These are phyloP conservation scores for Stenurella melanura DNA, from an alignment of 2,888 invertebrate species.

Conservation along the genomic window DNA sequence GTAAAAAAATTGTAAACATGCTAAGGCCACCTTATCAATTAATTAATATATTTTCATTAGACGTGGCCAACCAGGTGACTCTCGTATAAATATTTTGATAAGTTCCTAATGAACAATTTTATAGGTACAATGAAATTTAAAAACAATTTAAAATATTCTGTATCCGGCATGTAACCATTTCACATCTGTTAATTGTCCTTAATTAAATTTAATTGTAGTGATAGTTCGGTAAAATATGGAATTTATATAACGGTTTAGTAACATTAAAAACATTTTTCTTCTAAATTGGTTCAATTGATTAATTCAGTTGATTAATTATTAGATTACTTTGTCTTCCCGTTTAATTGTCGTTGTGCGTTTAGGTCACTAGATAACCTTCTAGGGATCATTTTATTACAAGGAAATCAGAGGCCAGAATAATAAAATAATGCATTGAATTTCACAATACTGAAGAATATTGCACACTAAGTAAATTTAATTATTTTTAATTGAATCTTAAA, in stretches of 20 bases:
- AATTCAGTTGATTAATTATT: slow-evolving; percentile 18
- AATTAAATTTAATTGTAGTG: background rate
- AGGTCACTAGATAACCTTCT: slow-evolving; percentile 19
- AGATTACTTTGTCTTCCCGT: slow-evolving; percentile 20
- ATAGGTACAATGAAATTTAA: too few species aligned
- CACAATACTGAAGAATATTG: slow-evolving; percentile 12
- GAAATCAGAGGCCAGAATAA: slow-evolving; percentile 16
- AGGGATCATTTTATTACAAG: slow-evolving; percentile 10
- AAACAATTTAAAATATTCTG: too few species aligned
- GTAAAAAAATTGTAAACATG: too few species aligned
- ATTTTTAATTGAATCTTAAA: background rate
- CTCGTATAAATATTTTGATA: too few species aligned
- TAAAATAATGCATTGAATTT: slow-evolving; percentile 20
- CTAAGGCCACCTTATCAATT: too few species aligned
- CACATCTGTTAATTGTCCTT: background rate
- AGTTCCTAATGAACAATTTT: too few species aligned
- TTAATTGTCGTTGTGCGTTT: slow-evolving; percentile 4
- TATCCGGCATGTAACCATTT: background rate
- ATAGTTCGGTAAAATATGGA: slow-evolving; percentile 6
- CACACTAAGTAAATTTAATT: slow-evolving; percentile 1
- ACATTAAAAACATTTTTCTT: background rate
- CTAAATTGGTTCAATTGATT: slow-evolving; percentile 20
- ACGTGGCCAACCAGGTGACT: too few species aligned
- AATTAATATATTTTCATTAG: too few species aligned
- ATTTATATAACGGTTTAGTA: background rate